Conservation (phyloP, 2,888 invertebrate genomes). For the Machimus atricapillus region DNA sequence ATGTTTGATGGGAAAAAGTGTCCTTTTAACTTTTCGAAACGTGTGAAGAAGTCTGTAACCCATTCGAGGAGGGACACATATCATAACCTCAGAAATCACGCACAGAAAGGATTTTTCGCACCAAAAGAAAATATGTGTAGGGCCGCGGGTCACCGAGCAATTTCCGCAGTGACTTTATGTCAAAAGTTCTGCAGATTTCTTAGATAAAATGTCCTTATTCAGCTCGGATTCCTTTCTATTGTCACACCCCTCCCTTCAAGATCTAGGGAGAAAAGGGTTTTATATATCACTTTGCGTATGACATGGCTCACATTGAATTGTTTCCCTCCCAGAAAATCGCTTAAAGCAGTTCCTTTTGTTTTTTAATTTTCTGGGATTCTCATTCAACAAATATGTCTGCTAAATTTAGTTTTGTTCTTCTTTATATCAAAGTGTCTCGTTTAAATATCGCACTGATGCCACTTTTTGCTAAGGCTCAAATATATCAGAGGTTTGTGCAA, state of each 20-base stretch:
- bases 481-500: not conserved
- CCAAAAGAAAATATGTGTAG: not conserved
- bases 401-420: slow-evolving; percentile 20
- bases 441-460: not conserved
- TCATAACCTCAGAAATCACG: not conserved
- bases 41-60: not conserved
- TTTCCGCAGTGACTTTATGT: slow-evolving; percentile 34
- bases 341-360: slow-evolving; percentile 13
- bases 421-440: not conserved
- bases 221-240: slow-evolving; percentile 28
- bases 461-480: not conserved
- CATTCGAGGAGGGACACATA: not conserved
- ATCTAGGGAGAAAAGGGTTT: slow-evolving; percentile 22
- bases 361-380: slow-evolving; percentile 25
- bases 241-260: slow-evolving; percentile 18
- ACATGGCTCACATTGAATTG: slow-evolving; percentile 4
- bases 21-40: not conserved
- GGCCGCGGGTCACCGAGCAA: slow-evolving; percentile 31
- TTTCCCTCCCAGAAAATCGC: slow-evolving; percentile 10
- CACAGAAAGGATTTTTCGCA: not conserved
- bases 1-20: not conserved
- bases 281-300: slow-evolving; percentile 22
- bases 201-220: slow-evolving; percentile 35
- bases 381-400: slow-evolving; percentile 3
- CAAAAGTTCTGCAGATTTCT: slow-evolving; percentile 34